Conservation (phyloP, 1,140 invertebrate species). For the Tachypleus tridentatus region DNA sequence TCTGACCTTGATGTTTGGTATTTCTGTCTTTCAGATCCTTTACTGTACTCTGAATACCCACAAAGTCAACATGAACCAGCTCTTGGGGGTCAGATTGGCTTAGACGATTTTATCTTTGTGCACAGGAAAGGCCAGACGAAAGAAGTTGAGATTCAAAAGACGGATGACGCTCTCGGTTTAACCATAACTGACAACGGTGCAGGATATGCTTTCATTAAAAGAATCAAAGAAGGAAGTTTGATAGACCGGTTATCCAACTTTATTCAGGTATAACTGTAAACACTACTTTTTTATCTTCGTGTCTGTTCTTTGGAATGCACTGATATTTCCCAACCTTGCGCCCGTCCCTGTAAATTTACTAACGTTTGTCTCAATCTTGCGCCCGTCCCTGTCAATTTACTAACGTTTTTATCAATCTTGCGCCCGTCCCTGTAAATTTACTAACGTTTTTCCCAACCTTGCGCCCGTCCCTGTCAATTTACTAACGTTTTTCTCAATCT, state of each 20-base stretch:
- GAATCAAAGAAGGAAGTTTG: slow-evolving; percentile 86
- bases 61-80: slow-evolving; percentile 87
- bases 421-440: too few species aligned
- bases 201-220: slow-evolving; percentile 92
- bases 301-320: too few species aligned
- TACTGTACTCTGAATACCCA: slow-evolving; percentile 97
- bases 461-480: too few species aligned
- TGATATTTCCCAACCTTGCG: too few species aligned
- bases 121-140: slow-evolving; percentile 89
- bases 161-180: slow-evolving; percentile 84
- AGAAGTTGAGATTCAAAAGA: slow-evolving; percentile 86
- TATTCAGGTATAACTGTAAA: slow-evolving; percentile 48
- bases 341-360: too few species aligned
- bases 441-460: too few species aligned
- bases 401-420: too few species aligned
- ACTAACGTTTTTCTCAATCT: too few species aligned
- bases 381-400: too few species aligned
- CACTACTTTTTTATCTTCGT: too few species aligned
- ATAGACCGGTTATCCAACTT: slow-evolving; percentile 63
- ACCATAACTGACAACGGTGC: slow-evolving; percentile 97
- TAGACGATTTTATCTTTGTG: slow-evolving; percentile 97
- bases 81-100: slow-evolving; percentile 91
- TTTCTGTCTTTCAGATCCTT: slow-evolving; percentile 60
- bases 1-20: background rate
- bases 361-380: too few species aligned